A percentile compares a stretch with the other conserved stretches of the same genome.
phyloP scores from a whole-genome alignment of 2,113 vertebrate species.

The Elephas maximus region DNA sequence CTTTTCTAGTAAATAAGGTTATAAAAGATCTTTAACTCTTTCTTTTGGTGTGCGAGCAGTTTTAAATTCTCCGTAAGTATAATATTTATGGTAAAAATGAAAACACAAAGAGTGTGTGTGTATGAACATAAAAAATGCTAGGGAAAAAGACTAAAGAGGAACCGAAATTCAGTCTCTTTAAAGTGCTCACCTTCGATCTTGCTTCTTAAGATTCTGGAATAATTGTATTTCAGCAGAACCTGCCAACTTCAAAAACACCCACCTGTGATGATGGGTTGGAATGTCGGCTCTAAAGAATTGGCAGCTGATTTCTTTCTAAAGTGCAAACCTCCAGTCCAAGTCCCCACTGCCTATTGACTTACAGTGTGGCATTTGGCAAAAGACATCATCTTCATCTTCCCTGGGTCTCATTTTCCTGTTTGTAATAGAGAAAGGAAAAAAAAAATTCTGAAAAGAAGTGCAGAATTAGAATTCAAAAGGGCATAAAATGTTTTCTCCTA shows the following conservation, averaged over 20 bases:
- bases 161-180: neutral
- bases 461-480: neutral
- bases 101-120: neutral
- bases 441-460: neutral
- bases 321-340: neutral
- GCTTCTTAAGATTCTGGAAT: neutral
- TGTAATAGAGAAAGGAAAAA: neutral
- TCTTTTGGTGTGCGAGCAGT: neutral
- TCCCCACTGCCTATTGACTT: neutral
- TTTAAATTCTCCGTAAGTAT: neutral
- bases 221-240: neutral
- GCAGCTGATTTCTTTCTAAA: constrained; percentile 13
- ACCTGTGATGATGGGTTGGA: neutral
- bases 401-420: neutral
- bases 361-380: neutral
- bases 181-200: neutral
- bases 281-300: neutral
- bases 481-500: neutral
- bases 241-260: neutral
- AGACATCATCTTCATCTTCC: neutral
- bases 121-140: neutral
- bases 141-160: neutral
- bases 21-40: neutral
- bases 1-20: neutral
- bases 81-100: neutral